Evolutionary conservation across 2,797 vertebrate species (phyloP), one percentile per base, ranked within the genome.

Genomic region (Paratrypauchen microcephalus): DNA sequence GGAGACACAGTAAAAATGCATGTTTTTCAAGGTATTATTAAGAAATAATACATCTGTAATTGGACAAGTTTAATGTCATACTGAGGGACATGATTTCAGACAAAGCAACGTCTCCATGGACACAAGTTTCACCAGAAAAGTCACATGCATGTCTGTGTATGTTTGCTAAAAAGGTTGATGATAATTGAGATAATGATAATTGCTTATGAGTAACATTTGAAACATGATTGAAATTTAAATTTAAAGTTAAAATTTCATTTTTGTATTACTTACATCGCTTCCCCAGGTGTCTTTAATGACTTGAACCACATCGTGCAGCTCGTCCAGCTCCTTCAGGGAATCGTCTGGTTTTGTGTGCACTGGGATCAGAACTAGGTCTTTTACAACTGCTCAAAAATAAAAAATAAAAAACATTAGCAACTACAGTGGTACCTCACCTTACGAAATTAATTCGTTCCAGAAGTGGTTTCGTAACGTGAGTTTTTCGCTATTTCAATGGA

Each of bases 321-420:
- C 91, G 11, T 93, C 90, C 47, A 94, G 85, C 80, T 94, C 93
- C 70, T 90, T 92, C 66, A 60, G 11, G 0, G 87, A 79, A 68
- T 92, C 91, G 0, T 81, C 68, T 0, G 92, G 92, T 16, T 89
- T 91, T 16, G 91, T 93, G 85, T 93, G 93, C 26, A 92, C 87
- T 0, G 91, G 91, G 65, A 94, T 87, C 75, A 94, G 65, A 0
- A 91, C 89, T 70, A 93, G 76, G 76, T 93, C 87, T 52, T 89
- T 64, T 6, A 91, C 61, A 39, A 30, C 92, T 94, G 69, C 0
- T 61, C 65, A 64, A 2, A 13, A 1, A 13, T 15, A 15, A 0
- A 56, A 15, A 15, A 16, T 13, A 13, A 24, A 30, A 30, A 15
- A 0, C 12, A 45, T 15, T 15, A 15, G 32, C 1, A 9, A 9